Conservation (phyloP, 2,113 vertebrate species). For the Cynoglossus semilaevis region DNA sequence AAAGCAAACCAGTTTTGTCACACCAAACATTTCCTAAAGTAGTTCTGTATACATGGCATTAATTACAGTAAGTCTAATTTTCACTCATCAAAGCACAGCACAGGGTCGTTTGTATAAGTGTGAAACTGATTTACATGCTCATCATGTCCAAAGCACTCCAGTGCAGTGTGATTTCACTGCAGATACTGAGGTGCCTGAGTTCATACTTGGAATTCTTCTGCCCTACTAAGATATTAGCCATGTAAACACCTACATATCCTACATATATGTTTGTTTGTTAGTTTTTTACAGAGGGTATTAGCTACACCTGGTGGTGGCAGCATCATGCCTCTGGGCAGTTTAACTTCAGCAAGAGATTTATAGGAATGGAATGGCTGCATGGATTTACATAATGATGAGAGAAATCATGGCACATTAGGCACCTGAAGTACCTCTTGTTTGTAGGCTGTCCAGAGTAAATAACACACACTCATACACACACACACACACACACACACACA, state of each 20-base stretch:
- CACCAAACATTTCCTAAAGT: too few species aligned
- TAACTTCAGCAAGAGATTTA: too few species aligned
- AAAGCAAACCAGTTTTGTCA: too few species aligned
- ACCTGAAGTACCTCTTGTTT: slow-evolving; percentile 38
- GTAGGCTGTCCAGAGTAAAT: slow-evolving; percentile 23
- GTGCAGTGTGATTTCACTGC: background rate
- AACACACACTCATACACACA: slow-evolving; percentile 1
- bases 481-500: too few species aligned
- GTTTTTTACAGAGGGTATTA: too few species aligned
- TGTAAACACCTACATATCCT: too few species aligned
- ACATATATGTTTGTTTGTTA: too few species aligned
- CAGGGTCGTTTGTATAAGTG: background rate
- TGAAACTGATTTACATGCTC: slow-evolving; percentile 18
- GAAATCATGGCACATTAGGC: slow-evolving; percentile 25
- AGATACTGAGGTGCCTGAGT: slow-evolving; percentile 11
- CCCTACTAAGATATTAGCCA: too few species aligned
- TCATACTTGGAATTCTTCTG: slow-evolving; percentile 9
- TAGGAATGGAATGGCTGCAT: too few species aligned
- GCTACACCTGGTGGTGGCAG: too few species aligned
- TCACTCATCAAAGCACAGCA: background rate
- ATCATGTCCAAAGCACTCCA: background rate
- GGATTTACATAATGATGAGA: slow-evolving; percentile 54
- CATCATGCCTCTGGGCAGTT: too few species aligned
- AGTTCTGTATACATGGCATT: too few species aligned
- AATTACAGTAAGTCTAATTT: background rate